Evolutionary conservation across 2,113 vertebrate genomes (phyloP), one percentile per base, ranked within the genome.

Genomic region (Circaetus gallicus): DNA sequence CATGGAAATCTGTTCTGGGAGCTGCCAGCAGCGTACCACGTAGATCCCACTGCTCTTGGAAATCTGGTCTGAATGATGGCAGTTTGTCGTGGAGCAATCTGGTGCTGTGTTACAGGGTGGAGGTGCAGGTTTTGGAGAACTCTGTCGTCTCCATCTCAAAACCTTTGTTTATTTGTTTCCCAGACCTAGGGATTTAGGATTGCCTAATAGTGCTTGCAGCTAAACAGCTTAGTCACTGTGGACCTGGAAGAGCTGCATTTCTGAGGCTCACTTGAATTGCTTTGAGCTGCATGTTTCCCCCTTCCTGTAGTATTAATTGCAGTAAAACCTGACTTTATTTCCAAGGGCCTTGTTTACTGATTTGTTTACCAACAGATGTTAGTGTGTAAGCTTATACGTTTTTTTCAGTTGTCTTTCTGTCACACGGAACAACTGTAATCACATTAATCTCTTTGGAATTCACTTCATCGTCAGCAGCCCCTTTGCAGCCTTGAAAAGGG

Each of bases 191-290:
- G 84, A 69, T 91, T 95, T 90, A 69, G 85, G 43, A 52, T 95
- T 96, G 85, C 93, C 85, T 95, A 81, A 92, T 9, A 91, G 58
- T 0, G 1, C 69, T 88, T 58, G 36, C 43, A 86, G 92, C 82
- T 95, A n/a, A 95, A 96, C 66, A 95, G 90, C 92, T 96, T 97
- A 94, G 95, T 97, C 95, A 95, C 95, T 95, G 93, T 62, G 16
- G 36, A 62, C 82, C 92, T 88, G 78, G 95, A 85, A 93, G 85
- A 91, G 53, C 92, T 92, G 71, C 93, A 92, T 96, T 92, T 93
- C 85, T 93, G 74, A 88, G 62, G 53, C 78, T 88, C 11, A 1
- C 43, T 73, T 61, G 66, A 32, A 61, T 76, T 66, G 19, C 19
- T 82, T 15, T 79, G 61, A 76, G 56, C 70, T 83, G 55, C 22